Conservation (phyloP, 2,888 invertebrate species). For the Dilophus febrilis region DNA sequence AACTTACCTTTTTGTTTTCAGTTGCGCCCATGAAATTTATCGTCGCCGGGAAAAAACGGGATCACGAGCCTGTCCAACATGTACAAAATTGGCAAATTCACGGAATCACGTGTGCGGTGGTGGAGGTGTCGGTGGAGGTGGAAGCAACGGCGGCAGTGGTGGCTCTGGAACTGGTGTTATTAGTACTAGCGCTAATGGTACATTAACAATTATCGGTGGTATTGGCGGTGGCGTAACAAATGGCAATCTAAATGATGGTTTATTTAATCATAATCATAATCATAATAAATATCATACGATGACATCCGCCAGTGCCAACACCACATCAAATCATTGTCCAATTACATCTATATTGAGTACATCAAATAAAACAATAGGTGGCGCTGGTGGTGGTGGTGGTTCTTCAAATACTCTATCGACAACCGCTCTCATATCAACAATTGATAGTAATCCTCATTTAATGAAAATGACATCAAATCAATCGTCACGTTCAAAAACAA, state of each 20-base stretch:
- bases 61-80: conserved; percentile 50
- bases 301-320: conserved; percentile 15
- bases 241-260: neutral
- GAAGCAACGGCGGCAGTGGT: conserved; percentile 6
- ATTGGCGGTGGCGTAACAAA: neutral
- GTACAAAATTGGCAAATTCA: conserved; percentile 48
- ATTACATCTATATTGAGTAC: no score
- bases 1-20: neutral
- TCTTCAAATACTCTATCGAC: no score
- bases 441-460: no score
- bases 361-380: neutral
- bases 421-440: no score
- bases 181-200: no score
- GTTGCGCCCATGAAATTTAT: conserved; percentile 48
- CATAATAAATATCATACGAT: conserved; percentile 25
- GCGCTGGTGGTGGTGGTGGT: no score
- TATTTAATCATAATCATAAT: no score
- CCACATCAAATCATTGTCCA: conserved; percentile 8
- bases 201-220: neutral
- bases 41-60: conserved; percentile 43
- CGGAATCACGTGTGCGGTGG: conserved; percentile 37
- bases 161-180: neutral
- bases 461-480: no score
- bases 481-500: no score
- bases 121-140: conserved; percentile 12